Conservation (phyloP, 2,797 vertebrate genomes). For the Thunnus albacares region DNA sequence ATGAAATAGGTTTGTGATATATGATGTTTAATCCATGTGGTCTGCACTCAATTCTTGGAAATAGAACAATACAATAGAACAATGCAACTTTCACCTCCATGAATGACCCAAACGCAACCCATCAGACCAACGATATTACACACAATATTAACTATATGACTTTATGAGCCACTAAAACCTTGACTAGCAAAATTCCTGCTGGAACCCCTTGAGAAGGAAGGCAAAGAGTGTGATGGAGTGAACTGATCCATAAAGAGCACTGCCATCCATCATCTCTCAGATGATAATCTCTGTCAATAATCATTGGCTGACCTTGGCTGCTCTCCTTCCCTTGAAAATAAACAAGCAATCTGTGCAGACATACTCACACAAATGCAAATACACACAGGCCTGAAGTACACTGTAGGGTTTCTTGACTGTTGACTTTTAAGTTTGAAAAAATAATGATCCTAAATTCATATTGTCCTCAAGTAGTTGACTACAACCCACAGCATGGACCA, state of each 20-base stretch:
- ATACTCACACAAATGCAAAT: slow-evolving; percentile 12
- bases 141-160: slow-evolving; percentile 11
- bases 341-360: not conserved
- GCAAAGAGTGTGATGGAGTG: slow-evolving; percentile 23
- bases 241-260: slow-evolving; percentile 51
- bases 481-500: too few relatives aligned
- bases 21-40: too few relatives aligned
- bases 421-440: slow-evolving; percentile 2
- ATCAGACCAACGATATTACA: not conserved
- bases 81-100: not conserved
- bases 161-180: slow-evolving; percentile 8
- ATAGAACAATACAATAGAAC: not conserved
- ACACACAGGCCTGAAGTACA: not conserved
- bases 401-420: not conserved
- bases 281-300: slow-evolving; percentile 56
- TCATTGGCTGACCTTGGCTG: slow-evolving; percentile 46
- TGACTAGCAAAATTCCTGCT: not conserved
- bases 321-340: slow-evolving; percentile 19
- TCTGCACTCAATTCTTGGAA: not conserved
- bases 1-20: too few relatives aligned
- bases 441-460: not conserved
- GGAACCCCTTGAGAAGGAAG: slow-evolving; percentile 16
- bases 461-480: not conserved
- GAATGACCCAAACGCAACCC: not conserved
- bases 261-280: slow-evolving; percentile 58